A percentile compares a stretch with the other conserved stretches of the same genome.
Evolutionary conservation across 2,888 invertebrate genomes (phyloP).

Genomic region (Plebejus melissa): DNA sequence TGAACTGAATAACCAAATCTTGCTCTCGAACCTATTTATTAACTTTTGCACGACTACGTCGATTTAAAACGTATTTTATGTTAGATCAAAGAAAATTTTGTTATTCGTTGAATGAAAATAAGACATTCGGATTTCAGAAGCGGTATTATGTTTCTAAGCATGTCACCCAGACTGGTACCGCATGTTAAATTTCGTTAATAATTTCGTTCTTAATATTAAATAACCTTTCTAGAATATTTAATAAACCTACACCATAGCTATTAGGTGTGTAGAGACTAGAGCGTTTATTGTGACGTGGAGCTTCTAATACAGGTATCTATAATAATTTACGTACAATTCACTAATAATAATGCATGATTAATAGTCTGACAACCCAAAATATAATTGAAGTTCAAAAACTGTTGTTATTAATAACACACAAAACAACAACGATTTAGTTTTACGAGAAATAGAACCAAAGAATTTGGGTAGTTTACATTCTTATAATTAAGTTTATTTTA

Average conservation of each 20-base stretch:
- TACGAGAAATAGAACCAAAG: neutral
- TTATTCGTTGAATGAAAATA: neutral
- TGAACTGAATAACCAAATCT: conserved; percentile 13
- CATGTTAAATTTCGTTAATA: neutral
- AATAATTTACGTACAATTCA: neutral
- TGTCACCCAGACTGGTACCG: neutral
- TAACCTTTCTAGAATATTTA: neutral
- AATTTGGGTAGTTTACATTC: neutral
- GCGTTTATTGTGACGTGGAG: too few relatives aligned
- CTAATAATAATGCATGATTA: neutral
- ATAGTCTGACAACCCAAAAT: neutral
- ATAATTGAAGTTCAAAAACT: neutral
- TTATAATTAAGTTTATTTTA: neutral
- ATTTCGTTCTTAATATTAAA: neutral
- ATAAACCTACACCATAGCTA: too few relatives aligned
- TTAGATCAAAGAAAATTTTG: neutral
- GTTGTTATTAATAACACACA: neutral
- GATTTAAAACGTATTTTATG: neutral
- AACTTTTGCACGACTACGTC: neutral
- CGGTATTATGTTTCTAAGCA: conserved; percentile 2
- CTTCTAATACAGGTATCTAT: neutral
- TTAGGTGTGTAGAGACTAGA: too few relatives aligned
- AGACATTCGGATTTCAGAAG: neutral
- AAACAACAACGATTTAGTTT: neutral
- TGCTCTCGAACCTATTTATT: neutral